phyloP scores from a whole-genome alignment of 2,113 vertebrate species.

The Pachypanchax playfairii region DNA sequence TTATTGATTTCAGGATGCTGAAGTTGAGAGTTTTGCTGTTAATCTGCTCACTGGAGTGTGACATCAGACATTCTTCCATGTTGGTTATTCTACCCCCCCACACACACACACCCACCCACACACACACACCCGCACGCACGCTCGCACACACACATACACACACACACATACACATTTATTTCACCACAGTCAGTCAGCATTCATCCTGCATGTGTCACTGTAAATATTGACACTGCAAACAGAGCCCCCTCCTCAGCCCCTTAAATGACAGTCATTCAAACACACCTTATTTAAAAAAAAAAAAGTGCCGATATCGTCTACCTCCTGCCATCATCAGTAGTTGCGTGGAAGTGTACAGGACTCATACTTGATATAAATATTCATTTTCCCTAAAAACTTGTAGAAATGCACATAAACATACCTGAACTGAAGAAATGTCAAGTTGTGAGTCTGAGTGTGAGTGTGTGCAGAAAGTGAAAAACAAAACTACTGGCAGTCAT shows the following conservation, averaged over 20 bases:
- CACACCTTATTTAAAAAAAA: slow-evolving; percentile 63
- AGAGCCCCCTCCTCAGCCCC: slow-evolving; percentile 60
- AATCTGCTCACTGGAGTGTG: slow-evolving; percentile 38
- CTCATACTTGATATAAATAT: too few species aligned
- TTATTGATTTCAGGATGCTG: neutral
- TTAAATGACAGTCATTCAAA: slow-evolving; percentile 50
- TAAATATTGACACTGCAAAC: slow-evolving; percentile 81
- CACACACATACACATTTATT: slow-evolving; percentile 34
- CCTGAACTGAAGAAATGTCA: slow-evolving; percentile 4
- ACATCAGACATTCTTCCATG: slow-evolving; percentile 22
- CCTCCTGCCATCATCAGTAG: slow-evolving; percentile 16
- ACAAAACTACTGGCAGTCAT: slow-evolving; percentile 57
- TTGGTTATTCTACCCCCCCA: slow-evolving; percentile 18
- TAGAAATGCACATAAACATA: neutral
- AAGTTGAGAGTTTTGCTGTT: slow-evolving; percentile 9
- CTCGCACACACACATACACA: slow-evolving; percentile 33
- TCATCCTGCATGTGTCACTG: slow-evolving; percentile 63
- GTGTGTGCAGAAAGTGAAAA: slow-evolving; percentile 64
- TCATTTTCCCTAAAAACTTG: too few species aligned
- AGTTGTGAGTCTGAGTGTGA: slow-evolving; percentile 19
- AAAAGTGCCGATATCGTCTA: slow-evolving; percentile 52
- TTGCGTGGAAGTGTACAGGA: neutral
- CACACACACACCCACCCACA: slow-evolving; percentile 14
- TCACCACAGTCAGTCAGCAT: slow-evolving; percentile 60
- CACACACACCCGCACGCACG: too few species aligned